Evolutionary conservation across 2,888 invertebrate species (phyloP), one percentile per base, ranked within the genome.

Genomic region (Mylabris sibirica): DNA sequence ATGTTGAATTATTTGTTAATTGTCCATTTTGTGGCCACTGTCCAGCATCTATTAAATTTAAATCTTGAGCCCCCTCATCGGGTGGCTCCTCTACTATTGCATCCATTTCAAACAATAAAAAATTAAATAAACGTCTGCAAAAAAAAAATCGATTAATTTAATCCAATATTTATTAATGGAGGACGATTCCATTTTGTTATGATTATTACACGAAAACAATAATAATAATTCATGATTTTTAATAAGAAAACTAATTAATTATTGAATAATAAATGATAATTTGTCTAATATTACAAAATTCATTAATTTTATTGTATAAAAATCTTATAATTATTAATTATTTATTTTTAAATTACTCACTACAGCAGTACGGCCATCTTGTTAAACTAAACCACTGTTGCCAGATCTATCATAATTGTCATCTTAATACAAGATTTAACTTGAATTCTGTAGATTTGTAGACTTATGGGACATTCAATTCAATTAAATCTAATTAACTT

Each of bases 41-140:
- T n/a, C 76, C 70, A 20, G 78, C 63, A 65, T 75, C 74, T 26
- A 80, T 75, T 71, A 78, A 73, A 71, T 77, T 77, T 14, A 81
- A 70, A 53, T 78, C 79, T 67, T 78, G 76, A 38, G 77, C 76
- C 65, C 74, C 77, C 30, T 78, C 79, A 68, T 80, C 78, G 20
- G 78, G 76, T 65, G 79, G 77, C 64, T 77, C 77, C 73, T 81
- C 78, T 20, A 77, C 76, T 64, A 79, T 76, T 24, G 79, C 77
- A 65, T 82, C 82, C 82, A 82, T 82, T 65, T 73, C 49, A 17
- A 53, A 62, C 20, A 11, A 1, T 9, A 3, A 53, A 53, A 53
- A 53, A 53, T 26, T 26, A 5, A 57, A n/a, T 26, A n/a, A 26
- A 24, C 8, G 24, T 53, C 53, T 53, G 53, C n/a, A 26, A 57